Base-by-base conservation (phyloP, 2,888 invertebrate genomes). In the Harpalus rufipes region DNA sequence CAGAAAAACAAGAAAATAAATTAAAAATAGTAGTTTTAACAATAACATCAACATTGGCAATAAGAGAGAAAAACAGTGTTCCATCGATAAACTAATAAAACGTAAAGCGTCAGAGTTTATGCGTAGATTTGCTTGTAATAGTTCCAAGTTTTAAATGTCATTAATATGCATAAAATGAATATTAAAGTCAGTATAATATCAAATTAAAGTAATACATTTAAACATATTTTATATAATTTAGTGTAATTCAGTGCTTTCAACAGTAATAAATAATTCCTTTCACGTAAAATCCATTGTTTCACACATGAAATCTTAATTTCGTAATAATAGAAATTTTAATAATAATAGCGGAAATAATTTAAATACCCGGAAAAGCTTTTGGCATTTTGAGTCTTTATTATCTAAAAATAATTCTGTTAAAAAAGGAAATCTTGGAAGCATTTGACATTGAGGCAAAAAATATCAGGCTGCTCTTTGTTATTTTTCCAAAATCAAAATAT, bases 401-500 rank as follows among this genome's bases (percentile, higher is more conserved):
- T 8, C 83, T 84, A 76, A 76, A 84, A 84, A 84, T 84, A 84
- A 84, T 41, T 61, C 44, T 84, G 21, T 65, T 84, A 84, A 58
- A 84, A 84, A 84, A 76, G 83, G 83, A 76, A 84, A 61, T 44
- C 83, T 84, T 84, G 76, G 83, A 84, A 84, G 76, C 61, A 68
- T 41, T 84, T 74, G 83, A 56, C 83, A 84, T 84, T 84, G 83
- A 84, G 76, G 58, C 21, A 44, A 83, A 44, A 84, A 84, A 58
- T 76, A 76, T 61, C 74, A 74, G 56, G 10, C 58, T 74, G 78
- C 32, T 84, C 79, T 79, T 84, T 84, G 84, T 84, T 78, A 56
- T 76, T 84, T 79, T 68, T 32, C 79, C 79, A 84, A 84, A 84
- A 84, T 84, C 84, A 84, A 84, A 84, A 84, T 84, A 84, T 84